Conservation (phyloP, 2,888 invertebrate genomes). For the Zelleria hepariella region DNA sequence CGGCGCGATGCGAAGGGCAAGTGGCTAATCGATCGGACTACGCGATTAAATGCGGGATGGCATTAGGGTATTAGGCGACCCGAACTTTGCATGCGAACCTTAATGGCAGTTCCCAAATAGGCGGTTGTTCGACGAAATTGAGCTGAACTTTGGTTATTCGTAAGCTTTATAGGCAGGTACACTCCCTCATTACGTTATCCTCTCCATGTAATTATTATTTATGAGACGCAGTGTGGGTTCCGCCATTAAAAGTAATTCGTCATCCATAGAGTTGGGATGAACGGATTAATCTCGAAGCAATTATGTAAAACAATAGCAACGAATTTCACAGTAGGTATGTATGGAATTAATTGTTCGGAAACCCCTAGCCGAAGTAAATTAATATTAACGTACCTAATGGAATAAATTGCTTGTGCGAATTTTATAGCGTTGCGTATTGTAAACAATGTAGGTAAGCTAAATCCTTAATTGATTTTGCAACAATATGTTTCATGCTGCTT, state of each 20-base stretch:
- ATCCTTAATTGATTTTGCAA: too few species aligned
- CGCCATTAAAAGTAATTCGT: background rate
- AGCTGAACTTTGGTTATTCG: background rate
- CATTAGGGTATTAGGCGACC: conserved; percentile 28
- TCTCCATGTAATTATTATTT: background rate
- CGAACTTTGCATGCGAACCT: conserved; percentile 32
- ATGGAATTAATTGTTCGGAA: background rate
- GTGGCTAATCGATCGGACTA: background rate
- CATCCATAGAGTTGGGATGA: background rate
- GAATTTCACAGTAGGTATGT: background rate
- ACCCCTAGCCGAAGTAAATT: background rate
- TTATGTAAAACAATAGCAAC: background rate
- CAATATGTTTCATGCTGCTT: too few species aligned
- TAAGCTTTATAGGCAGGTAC: background rate
- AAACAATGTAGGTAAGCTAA: too few species aligned
- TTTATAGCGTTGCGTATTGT: background rate
- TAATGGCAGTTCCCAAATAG: conserved; percentile 20
- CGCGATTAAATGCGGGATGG: conserved; percentile 8
- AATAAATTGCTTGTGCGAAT: background rate
- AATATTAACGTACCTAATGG: background rate
- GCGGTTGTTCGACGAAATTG: conserved; percentile 7
- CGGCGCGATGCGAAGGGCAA: background rate
- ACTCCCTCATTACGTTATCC: background rate
- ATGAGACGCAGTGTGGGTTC: background rate
- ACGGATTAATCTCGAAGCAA: background rate